Evolutionary conservation across 2,113 vertebrate species (phyloP).

Genomic region (Amphiprion percula): DNA sequence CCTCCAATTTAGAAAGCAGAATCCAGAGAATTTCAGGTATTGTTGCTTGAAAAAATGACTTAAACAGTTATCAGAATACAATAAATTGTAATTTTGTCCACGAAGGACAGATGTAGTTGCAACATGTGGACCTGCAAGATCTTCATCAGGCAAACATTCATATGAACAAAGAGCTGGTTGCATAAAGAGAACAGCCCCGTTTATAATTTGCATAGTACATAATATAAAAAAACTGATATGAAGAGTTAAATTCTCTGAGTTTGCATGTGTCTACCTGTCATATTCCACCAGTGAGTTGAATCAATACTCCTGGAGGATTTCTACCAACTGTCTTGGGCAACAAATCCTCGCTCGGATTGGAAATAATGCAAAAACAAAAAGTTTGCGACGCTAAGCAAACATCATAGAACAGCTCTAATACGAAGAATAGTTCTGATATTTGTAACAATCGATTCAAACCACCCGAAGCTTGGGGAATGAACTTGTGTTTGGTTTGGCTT

Average conservation of each 20-base stretch:
- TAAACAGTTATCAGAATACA: neutral
- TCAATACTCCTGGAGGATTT: conserved; percentile 14
- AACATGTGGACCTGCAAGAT: too few relatives aligned
- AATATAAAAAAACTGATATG: too few relatives aligned
- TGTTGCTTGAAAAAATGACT: neutral
- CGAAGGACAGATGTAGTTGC: neutral
- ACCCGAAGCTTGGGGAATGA: conserved; percentile 3
- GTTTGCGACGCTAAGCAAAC: neutral
- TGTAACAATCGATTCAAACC: neutral
- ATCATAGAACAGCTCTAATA: neutral
- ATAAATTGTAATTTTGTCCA: neutral
- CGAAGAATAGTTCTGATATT: conserved; percentile 10
- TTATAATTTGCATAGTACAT: too few relatives aligned
- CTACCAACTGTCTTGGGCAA: conserved; percentile 3
- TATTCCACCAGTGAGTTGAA: conserved; percentile 5
- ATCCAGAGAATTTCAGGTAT: neutral
- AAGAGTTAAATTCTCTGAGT: too few relatives aligned
- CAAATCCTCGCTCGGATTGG: neutral
- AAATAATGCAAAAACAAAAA: conserved; percentile 11
- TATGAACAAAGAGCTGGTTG: too few relatives aligned
- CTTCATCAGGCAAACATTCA: neutral
- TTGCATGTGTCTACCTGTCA: neutral
- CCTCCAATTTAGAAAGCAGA: neutral
- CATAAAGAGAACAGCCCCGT: too few relatives aligned
- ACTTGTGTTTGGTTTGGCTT: neutral